Evolutionary conservation across 2,888 invertebrate genomes (phyloP).

Genomic region (Pyrrhia umbra): DNA sequence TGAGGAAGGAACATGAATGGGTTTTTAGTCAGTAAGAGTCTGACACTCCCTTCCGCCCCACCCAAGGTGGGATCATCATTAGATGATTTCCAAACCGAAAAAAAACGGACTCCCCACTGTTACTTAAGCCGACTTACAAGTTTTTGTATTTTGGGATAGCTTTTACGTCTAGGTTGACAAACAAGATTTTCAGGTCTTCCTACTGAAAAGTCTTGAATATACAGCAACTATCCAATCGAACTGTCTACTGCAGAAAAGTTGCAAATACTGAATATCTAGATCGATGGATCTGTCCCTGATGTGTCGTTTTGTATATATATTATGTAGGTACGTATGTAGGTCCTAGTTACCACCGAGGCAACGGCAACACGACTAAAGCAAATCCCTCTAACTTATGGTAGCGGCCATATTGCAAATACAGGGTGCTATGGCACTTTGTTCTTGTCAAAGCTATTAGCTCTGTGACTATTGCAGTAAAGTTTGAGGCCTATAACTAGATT

Average conservation of each 20-base stretch:
- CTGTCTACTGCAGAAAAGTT: conserved; percentile 8
- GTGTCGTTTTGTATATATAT: conserved; percentile 3
- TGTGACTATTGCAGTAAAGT: conserved; percentile 5
- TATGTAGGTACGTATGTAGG: neutral
- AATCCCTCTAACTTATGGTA: conserved; percentile 38
- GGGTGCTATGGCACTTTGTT: conserved; percentile 35
- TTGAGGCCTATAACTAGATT: conserved; percentile 11
- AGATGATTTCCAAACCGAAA: no score
- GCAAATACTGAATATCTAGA: neutral
- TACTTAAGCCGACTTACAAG: no score
- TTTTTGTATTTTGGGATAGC: no score
- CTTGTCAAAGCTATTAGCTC: conserved; percentile 35
- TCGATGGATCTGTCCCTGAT: conserved; percentile 11
- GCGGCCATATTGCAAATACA: conserved; percentile 47
- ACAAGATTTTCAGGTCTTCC: neutral
- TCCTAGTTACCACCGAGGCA: neutral
- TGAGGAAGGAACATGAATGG: no score
- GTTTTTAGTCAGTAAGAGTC: no score
- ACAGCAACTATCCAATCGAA: neutral
- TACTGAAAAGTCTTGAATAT: neutral
- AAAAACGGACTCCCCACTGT: no score
- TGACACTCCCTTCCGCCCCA: no score
- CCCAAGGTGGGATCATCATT: no score
- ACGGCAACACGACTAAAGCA: conserved; percentile 16
- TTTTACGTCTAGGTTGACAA: no score